These are phyloP conservation scores for Musca domestica DNA, from an alignment of 1,140 invertebrate genomes.

Conservation along the genomic window DNA sequence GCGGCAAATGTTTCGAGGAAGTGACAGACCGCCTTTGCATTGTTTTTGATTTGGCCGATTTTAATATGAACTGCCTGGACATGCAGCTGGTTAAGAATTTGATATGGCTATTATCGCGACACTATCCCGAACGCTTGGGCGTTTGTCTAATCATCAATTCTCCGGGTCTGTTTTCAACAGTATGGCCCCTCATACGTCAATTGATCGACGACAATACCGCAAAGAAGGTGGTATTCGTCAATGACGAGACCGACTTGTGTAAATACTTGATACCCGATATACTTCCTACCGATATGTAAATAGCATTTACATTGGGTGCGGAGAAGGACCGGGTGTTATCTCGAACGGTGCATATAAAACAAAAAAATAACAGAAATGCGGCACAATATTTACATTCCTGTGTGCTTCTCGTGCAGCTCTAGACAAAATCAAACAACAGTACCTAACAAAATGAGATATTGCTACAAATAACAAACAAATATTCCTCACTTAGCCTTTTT, in stretches of 20 bases:
- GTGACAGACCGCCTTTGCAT: constrained; percentile 76
- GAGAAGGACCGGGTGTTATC: no score
- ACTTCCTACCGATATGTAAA: constrained; percentile 66
- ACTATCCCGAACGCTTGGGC: constrained; percentile 75
- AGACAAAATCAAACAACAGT: no score
- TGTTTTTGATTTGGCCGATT: constrained; percentile 72
- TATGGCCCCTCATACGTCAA: constrained; percentile 71
- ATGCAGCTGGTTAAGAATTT: constrained; percentile 74
- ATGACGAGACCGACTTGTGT: constrained; percentile 67
- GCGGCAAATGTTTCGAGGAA: constrained; percentile 74
- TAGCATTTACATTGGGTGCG: no score
- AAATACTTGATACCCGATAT: constrained; percentile 74
- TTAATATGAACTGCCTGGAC: constrained; percentile 72
- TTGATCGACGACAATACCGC: constrained; percentile 76
- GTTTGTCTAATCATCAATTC: constrained; percentile 71
- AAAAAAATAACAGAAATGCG: no score
- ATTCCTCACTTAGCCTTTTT: no score
- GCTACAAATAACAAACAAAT: no score
- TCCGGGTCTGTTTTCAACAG: constrained; percentile 68
- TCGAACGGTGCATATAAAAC: no score
- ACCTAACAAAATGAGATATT: no score
- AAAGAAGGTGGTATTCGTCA: constrained; percentile 70
- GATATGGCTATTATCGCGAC: constrained; percentile 70
- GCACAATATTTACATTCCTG: no score
- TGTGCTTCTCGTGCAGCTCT: no score